Evolutionary conservation across 2,888 invertebrate species (phyloP), one percentile per base, ranked within the genome.

Genomic region (Watsonalla binaria): DNA sequence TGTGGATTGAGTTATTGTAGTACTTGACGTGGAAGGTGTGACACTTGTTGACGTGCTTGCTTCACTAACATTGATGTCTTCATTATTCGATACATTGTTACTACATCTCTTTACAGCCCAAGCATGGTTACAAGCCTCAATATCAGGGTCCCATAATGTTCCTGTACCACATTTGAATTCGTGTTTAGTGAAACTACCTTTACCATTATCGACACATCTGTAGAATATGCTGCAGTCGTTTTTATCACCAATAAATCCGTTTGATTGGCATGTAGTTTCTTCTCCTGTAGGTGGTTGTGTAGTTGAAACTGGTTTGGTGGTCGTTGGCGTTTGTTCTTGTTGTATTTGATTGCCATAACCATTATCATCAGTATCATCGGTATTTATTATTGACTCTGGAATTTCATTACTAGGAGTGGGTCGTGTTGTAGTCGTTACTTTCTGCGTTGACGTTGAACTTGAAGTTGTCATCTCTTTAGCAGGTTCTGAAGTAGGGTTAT

Each of bases 161-260:
- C 94, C 94, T 56, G 93, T 92, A 1, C 92, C 94, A 70, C 95
- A 95, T 42, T 86, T 84, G 68, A 95, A 95, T 51, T 94, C 92
- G 68, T 92, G 92, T 72, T 88, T 92, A 8, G 80, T 92, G 58
- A 84, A 94, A 9, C 91, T 90, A 13, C 92, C 92, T 53, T 89
- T 91, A n/a, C 92, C 92, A 65, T 92, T 92, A 56, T 92, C 80
- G 0, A 93, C 93, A 70, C 95, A 95, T n/a, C 94, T 90, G 70
- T 94, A 93, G 75, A 94, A 94, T 68, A 92, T 92, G 45, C 91
- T 89, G 62, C 94, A 94, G 54, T 88, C 67, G 15, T 85, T 85
- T n/a, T 90, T 87, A 74, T 93, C 91, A 0, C 93, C 89, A 77
- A 92, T 92, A 69, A 93, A 94, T 33, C 94, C 94, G 52, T 34